Conservation (phyloP, 1,140 invertebrate genomes). For the Tetranychus urticae region DNA sequence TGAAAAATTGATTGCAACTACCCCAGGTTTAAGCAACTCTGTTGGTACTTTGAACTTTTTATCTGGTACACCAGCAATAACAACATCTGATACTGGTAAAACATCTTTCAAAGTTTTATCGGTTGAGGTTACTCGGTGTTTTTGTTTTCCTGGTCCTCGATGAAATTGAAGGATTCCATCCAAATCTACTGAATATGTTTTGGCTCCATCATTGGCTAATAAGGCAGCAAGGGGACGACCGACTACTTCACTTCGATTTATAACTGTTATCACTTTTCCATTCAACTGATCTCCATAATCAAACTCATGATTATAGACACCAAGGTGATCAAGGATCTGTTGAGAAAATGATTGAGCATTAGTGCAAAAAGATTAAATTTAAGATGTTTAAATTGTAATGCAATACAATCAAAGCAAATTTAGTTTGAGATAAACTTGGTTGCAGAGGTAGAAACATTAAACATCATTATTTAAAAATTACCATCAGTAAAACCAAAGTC, state of each 20-base stretch:
- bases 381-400: too few relatives aligned
- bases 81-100: constrained; percentile 4
- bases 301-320: constrained; percentile 4
- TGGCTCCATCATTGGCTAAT: constrained; percentile 7
- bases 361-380: too few relatives aligned
- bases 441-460: too few relatives aligned
- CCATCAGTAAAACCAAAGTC: too few relatives aligned
- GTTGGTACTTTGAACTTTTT: constrained; percentile 1
- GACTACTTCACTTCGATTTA: constrained; percentile 9
- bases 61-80: constrained; percentile 6
- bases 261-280: constrained; percentile 8
- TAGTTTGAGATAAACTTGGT: not conserved
- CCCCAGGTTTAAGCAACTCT: constrained; percentile 3
- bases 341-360: not conserved
- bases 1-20: constrained; percentile 7
- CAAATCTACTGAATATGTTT: constrained; percentile 5
- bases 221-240: constrained; percentile 7
- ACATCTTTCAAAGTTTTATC: constrained; percentile 4
- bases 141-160: not conserved
- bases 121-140: constrained; percentile 1
- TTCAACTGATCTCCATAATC: constrained; percentile 7
- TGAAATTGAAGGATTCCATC: constrained; percentile 5
- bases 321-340: constrained; percentile 4
- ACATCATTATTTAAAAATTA: too few relatives aligned
- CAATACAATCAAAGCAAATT: too few relatives aligned